These are phyloP conservation scores for Acestrorhynchus altus DNA, from an alignment of 2,797 vertebrate genomes.

Conservation along the genomic window DNA sequence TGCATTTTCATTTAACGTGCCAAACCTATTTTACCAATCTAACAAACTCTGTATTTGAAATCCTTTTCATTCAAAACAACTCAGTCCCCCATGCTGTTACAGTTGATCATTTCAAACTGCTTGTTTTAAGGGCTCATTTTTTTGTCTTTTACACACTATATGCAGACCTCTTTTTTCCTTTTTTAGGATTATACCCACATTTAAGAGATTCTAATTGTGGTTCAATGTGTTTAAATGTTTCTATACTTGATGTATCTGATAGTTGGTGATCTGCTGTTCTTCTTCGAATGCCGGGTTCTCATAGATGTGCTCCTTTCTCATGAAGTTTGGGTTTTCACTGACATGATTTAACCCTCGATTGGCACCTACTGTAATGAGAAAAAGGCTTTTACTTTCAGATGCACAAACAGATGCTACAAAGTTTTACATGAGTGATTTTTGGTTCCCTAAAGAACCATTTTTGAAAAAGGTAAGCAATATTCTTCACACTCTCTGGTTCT, in stretches of 20 bases:
- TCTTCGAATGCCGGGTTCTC: slow-evolving; percentile 52
- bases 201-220: not conserved
- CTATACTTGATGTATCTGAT: slow-evolving; percentile 4
- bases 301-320: slow-evolving; percentile 20
- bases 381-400: not conserved
- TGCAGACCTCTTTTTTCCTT: not conserved
- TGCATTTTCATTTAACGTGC: not conserved
- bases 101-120: not conserved
- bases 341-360: not conserved
- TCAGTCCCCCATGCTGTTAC: not conserved
- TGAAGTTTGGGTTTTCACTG: slow-evolving; percentile 1
- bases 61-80: not conserved
- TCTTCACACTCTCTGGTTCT: no score
- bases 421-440: not conserved
- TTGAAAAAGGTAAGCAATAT: no score
- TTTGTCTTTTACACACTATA: not conserved
- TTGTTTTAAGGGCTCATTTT: not conserved
- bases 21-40: not conserved
- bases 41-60: not conserved
- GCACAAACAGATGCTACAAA: not conserved
- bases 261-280: slow-evolving; percentile 19
- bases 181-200: not conserved
- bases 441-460: no score
- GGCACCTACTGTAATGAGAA: slow-evolving; percentile 19
- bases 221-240: no score